A percentile compares a stretch with the other conserved stretches of the same genome.
These are phyloP conservation scores for Edolisoma coerulescens DNA, from an alignment of 2,113 vertebrate species.

Conservation along the genomic window DNA sequence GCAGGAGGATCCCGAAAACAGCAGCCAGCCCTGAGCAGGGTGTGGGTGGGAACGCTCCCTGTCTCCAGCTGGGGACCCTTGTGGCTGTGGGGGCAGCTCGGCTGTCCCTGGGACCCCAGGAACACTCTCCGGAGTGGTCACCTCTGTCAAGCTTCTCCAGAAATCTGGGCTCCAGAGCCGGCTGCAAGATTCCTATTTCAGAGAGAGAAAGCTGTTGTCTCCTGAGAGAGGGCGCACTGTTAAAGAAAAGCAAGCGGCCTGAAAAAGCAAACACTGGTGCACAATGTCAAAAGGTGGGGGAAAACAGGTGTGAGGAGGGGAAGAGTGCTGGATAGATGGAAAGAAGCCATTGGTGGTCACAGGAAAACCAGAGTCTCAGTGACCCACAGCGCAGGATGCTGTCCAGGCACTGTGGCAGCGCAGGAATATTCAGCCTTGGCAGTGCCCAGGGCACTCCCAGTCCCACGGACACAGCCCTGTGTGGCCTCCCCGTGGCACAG, in stretches of 20 bases:
- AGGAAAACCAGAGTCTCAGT: not conserved
- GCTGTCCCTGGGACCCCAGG: not conserved
- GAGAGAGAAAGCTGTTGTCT: not conserved
- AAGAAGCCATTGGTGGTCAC: not conserved
- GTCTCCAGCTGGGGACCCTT: not conserved
- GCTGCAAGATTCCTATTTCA: not conserved
- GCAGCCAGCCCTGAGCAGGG: not conserved
- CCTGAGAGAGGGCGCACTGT: accelerated
- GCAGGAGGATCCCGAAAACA: not conserved
- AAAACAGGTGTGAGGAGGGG: not conserved
- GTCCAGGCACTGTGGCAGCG: not conserved
- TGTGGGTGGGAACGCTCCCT: not conserved
- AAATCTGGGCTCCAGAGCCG: not conserved
- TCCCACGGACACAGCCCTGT: not conserved
- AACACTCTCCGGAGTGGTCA: not conserved
- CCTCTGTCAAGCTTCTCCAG: not conserved
- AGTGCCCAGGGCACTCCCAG: no score
- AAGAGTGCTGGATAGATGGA: not conserved
- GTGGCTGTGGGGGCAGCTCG: accelerated
- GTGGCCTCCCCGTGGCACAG: accelerated
- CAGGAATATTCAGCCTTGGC: not conserved
- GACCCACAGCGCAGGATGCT: accelerated
- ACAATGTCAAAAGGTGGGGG: not conserved
- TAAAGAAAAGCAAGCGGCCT: not conserved
- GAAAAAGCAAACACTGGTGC: not conserved